These are phyloP conservation scores for Caenorhabditis tropicalis DNA, from an alignment of 1,140 invertebrate species.

Conservation along the genomic window DNA sequence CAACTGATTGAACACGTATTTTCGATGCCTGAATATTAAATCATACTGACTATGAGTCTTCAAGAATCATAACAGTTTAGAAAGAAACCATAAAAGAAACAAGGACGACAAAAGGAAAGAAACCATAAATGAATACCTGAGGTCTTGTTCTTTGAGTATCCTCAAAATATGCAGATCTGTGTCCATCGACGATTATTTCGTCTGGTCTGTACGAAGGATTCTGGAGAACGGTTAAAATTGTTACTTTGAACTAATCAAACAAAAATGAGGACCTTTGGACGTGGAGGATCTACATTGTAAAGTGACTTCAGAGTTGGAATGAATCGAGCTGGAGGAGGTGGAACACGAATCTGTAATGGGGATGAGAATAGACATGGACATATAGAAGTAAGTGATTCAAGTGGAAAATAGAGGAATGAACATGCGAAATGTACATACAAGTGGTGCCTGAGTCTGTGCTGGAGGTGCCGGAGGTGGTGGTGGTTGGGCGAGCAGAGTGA, in stretches of 20 bases:
- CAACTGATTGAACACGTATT: background rate
- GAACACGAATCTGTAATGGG: constrained; percentile 25
- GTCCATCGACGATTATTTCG: constrained; percentile 47
- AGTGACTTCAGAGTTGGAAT: constrained; percentile 31
- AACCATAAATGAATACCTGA: constrained; percentile 8
- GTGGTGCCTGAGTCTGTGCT: constrained; percentile 42
- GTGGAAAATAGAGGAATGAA: background rate
- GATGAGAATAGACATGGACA: background rate
- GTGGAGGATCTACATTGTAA: constrained; percentile 12
- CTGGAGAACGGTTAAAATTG: background rate
- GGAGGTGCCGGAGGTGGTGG: constrained; percentile 45
- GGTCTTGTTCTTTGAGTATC: constrained; percentile 43
- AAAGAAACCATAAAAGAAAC: background rate
- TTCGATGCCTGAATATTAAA: background rate
- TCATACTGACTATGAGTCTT: too few relatives aligned
- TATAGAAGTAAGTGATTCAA: background rate
- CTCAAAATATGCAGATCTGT: constrained; percentile 23
- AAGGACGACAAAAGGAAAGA: background rate
- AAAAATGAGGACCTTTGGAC: background rate
- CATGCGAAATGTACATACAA: background rate
- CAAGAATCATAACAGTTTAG: too few relatives aligned
- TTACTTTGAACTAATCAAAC: background rate
- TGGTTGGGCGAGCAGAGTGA: constrained; percentile 38
- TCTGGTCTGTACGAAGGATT: constrained; percentile 34
- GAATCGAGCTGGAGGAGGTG: constrained; percentile 47